Evolutionary conservation across 2,888 invertebrate genomes (phyloP), one percentile per base, ranked within the genome.

Genomic region (Conchocele bisecta): DNA sequence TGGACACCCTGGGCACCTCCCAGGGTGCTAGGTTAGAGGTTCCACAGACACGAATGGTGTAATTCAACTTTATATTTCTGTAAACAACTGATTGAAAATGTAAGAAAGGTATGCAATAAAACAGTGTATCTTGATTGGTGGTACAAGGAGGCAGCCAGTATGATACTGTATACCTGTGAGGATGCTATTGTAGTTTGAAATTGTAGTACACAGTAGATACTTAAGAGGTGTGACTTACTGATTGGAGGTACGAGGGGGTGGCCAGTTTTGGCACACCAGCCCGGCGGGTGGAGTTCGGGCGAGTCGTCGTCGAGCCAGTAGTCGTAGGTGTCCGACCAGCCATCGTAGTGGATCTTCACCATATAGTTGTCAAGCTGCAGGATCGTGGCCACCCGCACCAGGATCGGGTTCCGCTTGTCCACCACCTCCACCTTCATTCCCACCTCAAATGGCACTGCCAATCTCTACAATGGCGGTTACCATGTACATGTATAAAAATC

Each of bases 261-360:
- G 1, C 95, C 95, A 0, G 97, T 97, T 54, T 96, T 96, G 75
- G 94, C 93, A 89, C 97, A 97, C 97, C 97, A 98, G 35, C 96
- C 96, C 74, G 96, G 94, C 0, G 98, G 98, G 92, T 98, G 97
- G 84, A 98, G 93, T 91, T 98, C 97, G 0, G 95, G 94, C 79
- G 94, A 95, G 91, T 98, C 97, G 90, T 97, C 97, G 86, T 97
- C 97, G 66, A 97, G 92, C 96, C 97, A 97, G 90, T 95, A 96
- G 76, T 95, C 94, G 89, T 97, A 95, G 79, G 94, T 93, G 83
- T 94, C 94, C 0, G 95, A 94, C 96, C 97, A 98, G 17, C 97
- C 97, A 91, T 97, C 97, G 91, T 96, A 96, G 86, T 95, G 94
- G 57, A 98, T 94, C 77, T 94, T 93, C 50, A 96, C 93, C 82